Evolutionary conservation across 2,888 invertebrate species (phyloP), one percentile per base, ranked within the genome.

Genomic region (Copidosoma aretas): DNA sequence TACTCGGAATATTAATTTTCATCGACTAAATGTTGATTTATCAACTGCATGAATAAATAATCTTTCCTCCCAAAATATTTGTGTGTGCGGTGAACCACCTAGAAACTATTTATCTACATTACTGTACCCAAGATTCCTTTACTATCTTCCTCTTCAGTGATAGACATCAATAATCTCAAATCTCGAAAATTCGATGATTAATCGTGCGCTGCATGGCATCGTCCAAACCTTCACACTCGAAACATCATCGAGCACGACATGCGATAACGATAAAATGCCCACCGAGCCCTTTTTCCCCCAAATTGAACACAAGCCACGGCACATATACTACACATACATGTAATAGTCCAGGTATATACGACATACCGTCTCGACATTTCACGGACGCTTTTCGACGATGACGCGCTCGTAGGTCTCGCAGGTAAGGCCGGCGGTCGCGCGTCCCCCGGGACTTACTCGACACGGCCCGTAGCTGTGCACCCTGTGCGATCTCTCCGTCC

Each of bases 401-500:
- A 22, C 39, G 57, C 41, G 52, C 52, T 19, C 52, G n/a, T 49
- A 52, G 52, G 19, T 1, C 52, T 19, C 21, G 15, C 19, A 57
- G 41, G 39, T 39, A 60, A 60, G 51, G 51, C 22, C 46, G 76
- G 78, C 75, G 77, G 78, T 77, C 71, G 66, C 60, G 71, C 73
- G 68, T 73, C 60, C 75, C 77, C 73, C 3, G 24, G 56, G 25
- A 32, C 56, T 17, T 8, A 24, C 22, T 24, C 19, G 21, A 17
- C 52, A 3, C 14, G 14, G 12, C 19, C 77, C 51, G n/a, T 77
- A 72, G 72, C 68, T 60, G 63, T 49, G 19, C 78, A 80, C 78
- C 80, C 79, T 79, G 76, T 79, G 76, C 73, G 74, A 77, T 74
- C 73, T 75, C 74, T 24, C 39, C n/a, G 17, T 19, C 15, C 24